Percentiles rank a stretch among this genome's conserved stretches.
Conservation (phyloP, 2,113 vertebrate genomes). For the Upupa epops region DNA sequence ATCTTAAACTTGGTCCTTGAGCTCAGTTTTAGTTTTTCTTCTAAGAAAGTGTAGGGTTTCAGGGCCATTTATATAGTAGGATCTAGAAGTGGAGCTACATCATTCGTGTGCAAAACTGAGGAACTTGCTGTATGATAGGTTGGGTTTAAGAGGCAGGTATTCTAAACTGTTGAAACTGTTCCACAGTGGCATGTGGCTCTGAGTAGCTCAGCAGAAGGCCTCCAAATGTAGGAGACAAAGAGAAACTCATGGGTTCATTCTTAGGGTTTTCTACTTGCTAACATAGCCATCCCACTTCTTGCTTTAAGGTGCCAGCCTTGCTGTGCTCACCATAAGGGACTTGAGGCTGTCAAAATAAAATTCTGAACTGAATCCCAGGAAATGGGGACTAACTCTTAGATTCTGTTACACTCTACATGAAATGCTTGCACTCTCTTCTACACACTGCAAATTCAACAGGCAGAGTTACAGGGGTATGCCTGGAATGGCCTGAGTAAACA, state of each 20-base stretch:
- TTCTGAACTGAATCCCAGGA: not conserved
- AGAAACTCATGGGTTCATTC: not conserved
- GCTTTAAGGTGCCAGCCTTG: not conserved
- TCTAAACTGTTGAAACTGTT: not conserved
- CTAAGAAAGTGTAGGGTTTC: not conserved
- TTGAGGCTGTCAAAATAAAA: not conserved
- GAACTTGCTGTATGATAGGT: fast-evolving
- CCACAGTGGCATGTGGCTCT: not conserved
- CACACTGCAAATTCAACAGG: not conserved
- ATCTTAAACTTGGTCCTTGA: not conserved
- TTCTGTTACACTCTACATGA: not conserved
- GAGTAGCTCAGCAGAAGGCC: not conserved
- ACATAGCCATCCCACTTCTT: not conserved
- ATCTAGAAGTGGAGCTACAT: fast-evolving
- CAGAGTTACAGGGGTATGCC: not conserved
- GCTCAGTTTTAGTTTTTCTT: not conserved
- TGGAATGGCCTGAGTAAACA: not conserved
- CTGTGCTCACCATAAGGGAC: not conserved
- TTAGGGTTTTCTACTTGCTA: not conserved
- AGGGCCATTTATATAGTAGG: not conserved
- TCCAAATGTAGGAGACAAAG: not conserved
- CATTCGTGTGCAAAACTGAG: not conserved
- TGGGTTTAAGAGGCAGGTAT: not conserved
- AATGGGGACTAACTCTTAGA: not conserved
- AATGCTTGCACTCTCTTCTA: not conserved